Base-by-base conservation (phyloP, 2,113 vertebrate species). In the Gallinago media region DNA sequence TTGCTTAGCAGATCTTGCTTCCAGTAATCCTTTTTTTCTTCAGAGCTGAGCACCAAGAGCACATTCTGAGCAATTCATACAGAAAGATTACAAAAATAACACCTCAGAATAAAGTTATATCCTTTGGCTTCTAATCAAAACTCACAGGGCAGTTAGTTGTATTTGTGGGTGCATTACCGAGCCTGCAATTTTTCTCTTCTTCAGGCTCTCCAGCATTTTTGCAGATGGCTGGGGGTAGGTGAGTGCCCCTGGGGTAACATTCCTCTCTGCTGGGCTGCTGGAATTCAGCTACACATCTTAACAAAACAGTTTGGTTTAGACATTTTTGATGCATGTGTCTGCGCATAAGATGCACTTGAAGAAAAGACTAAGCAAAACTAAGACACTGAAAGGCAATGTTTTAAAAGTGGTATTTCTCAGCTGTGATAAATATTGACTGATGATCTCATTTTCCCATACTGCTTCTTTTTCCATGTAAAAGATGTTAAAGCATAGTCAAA, bases 271-370 rank as follows among this genome's bases (percentile, higher is more conserved):
- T 94, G 65, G 68, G 44, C 92, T 85, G 76, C 83, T 89, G 92
- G 95, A 95, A 87, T 96, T 91, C 3, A 4, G n/a, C 73, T 96
- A 8, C 0, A 3, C 22, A 95, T 70, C 91, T 89, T 96, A 96
- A 85, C 47, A 86, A 91, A 96, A 96, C 90, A 92, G 68, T 96
- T 96, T 97, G 65, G 6, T 96, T 94, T 92, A 89, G 68, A 67
- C 76, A 89, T 92, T 82, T 92, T 84, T 88, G 31, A 55, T 86
- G 63, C 44, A 38, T 79, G 61, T 71, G 76, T 55, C 72, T 42
- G 9, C 44, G 55, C 49, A 46, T 46, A 65, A 86, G 63, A 84
- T 58, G 46, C 56, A n/a, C 83, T 67, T 74, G 61, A 65, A 92
- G 42, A 32, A 86, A 96, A 83, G 90, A 59, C 32, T 42, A 42